These are phyloP conservation scores for Cephus pygmeus DNA, from an alignment of 2,888 invertebrate genomes.

Conservation along the genomic window DNA sequence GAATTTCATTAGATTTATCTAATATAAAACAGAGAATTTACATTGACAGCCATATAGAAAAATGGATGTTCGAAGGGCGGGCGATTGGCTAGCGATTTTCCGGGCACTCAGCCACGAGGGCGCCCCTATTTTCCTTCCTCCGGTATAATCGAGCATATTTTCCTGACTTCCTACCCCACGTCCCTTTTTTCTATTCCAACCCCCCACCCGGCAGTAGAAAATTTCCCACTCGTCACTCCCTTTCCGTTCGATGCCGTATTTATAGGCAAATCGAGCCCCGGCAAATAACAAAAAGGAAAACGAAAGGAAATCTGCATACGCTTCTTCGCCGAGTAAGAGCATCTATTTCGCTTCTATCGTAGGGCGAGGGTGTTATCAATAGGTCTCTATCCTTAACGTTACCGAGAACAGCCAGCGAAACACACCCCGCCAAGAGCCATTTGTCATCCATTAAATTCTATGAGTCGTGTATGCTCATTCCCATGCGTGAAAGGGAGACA, in stretches of 20 bases:
- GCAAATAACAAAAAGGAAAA: constrained; percentile 16
- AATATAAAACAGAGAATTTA: background rate
- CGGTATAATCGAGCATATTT: background rate
- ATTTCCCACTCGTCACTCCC: constrained; percentile 22
- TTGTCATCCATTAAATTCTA: constrained; percentile 23
- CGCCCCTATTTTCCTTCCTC: background rate
- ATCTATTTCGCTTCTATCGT: constrained; percentile 11
- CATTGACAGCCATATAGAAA: background rate
- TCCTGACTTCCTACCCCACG: background rate
- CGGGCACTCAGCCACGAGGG: constrained; percentile 19
- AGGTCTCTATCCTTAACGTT: constrained; percentile 23
- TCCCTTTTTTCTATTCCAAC: background rate
- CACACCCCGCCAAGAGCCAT: constrained; percentile 18
- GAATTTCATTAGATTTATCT: background rate
- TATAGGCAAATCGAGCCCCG: constrained; percentile 36
- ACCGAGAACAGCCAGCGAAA: constrained; percentile 15
- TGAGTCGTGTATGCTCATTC: constrained; percentile 1
- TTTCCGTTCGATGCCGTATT: constrained; percentile 34
- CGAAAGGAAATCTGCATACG: constrained; percentile 18
- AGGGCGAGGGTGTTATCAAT: constrained; percentile 15
- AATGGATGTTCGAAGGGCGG: constrained; percentile 5
- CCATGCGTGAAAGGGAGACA: background rate
- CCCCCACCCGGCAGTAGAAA: background rate
- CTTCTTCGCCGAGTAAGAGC: constrained; percentile 9
- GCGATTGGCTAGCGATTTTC: constrained; percentile 22